phyloP scores from a whole-genome alignment of 2,797 vertebrate genomes.

The Pipistrellus kuhlii region DNA sequence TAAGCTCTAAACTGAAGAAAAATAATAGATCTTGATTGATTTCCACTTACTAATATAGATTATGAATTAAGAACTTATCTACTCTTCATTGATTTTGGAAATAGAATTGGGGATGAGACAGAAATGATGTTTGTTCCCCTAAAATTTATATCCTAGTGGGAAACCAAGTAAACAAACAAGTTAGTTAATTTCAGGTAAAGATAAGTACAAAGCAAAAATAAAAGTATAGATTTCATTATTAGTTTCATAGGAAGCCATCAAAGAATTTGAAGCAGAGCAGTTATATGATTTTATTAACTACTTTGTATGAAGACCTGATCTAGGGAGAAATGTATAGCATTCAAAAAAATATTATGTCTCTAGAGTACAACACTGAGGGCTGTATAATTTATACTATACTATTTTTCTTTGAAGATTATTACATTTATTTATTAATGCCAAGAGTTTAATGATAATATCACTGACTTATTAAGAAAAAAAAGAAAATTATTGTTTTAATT shows the following conservation, averaged over 20 bases:
- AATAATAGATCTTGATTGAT: not conserved
- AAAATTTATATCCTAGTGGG: not conserved
- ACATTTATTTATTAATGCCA: slow-evolving; percentile 50
- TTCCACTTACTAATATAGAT: not conserved
- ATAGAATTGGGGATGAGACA: not conserved
- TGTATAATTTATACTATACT: not conserved
- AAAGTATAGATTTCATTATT: not conserved
- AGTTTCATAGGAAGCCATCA: not conserved
- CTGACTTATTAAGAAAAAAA: slow-evolving; percentile 49
- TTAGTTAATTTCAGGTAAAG: not conserved
- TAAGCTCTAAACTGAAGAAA: not conserved
- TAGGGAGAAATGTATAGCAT: not conserved
- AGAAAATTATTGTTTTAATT: slow-evolving; percentile 55
- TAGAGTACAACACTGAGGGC: not conserved
- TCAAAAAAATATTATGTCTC: not conserved
- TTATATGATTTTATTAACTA: not conserved
- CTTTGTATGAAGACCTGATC: not conserved
- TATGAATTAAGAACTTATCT: not conserved
- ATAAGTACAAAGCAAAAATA: not conserved
- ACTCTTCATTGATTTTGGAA: not conserved
- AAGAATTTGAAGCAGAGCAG: not conserved
- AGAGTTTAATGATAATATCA: slow-evolving; percentile 56
- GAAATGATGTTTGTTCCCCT: not conserved
- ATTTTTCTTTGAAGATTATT: slow-evolving; percentile 43
- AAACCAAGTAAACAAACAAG: not conserved